A percentile compares a stretch with the other conserved stretches of the same genome.
These are phyloP conservation scores for Drosophila ogumai DNA, from an alignment of 1,140 invertebrate species.

Conservation along the genomic window DNA sequence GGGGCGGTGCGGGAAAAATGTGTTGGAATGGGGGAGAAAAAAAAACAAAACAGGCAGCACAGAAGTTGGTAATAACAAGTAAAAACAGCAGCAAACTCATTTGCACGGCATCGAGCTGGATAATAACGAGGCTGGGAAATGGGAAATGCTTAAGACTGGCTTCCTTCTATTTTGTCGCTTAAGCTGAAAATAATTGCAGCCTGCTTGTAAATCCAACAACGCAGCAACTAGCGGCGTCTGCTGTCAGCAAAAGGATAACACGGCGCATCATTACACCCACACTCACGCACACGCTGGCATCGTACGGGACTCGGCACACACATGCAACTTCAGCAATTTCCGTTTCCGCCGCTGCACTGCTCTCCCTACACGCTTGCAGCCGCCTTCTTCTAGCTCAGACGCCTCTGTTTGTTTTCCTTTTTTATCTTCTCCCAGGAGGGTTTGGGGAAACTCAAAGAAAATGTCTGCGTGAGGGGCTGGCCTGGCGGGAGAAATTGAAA, in stretches of 20 bases:
- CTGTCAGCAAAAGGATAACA: slow-evolving; percentile 75
- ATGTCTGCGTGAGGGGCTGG: slow-evolving; percentile 67
- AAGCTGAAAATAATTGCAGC: slow-evolving; percentile 85
- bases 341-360: slow-evolving; percentile 71
- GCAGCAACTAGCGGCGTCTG: slow-evolving; percentile 72
- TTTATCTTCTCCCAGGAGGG: slow-evolving; percentile 39
- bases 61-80: slow-evolving; percentile 42
- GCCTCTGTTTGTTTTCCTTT: slow-evolving; percentile 45
- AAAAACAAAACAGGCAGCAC: slow-evolving; percentile 54
- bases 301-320: slow-evolving; percentile 18
- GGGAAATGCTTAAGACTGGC: slow-evolving; percentile 81
- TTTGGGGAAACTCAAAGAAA: slow-evolving; percentile 64
- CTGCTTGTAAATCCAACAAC: slow-evolving; percentile 74
- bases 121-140: slow-evolving; percentile 61
- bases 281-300: slow-evolving; percentile 1
- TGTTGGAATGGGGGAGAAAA: neutral
- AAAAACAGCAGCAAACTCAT: slow-evolving; percentile 57
- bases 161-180: slow-evolving; percentile 85
- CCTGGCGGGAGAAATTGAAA: slow-evolving; percentile 74
- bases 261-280: slow-evolving; percentile 76
- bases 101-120: slow-evolving; percentile 58
- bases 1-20: neutral
- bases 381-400: slow-evolving; percentile 25
- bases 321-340: slow-evolving; percentile 81
- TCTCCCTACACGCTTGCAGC: slow-evolving; percentile 37